Conservation (phyloP, 2,797 vertebrate species). For the Paedocypris micromegethes region DNA sequence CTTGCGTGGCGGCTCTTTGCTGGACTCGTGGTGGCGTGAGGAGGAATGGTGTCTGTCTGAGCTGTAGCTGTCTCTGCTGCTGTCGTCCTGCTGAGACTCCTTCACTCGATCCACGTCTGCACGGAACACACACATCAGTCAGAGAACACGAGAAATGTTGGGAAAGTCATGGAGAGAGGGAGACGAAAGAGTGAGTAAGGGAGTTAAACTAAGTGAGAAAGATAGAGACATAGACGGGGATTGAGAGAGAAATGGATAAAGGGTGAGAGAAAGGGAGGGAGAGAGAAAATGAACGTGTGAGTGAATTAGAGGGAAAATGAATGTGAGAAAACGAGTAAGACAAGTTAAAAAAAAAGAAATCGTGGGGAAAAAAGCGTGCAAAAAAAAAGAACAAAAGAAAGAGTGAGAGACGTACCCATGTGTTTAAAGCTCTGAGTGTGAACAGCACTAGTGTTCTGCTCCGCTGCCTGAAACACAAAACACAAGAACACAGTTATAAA, state of each 20-base stretch:
- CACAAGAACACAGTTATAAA: not conserved
- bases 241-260: no score
- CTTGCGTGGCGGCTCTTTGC: conserved; percentile 77
- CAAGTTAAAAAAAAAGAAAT: no score
- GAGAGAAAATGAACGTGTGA: no score
- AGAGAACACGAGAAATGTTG: not conserved
- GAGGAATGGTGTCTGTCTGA: conserved; percentile 83
- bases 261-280: no score
- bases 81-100: conserved; percentile 91
- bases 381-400: not conserved
- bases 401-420: conserved; percentile 72
- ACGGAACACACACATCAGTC: not conserved
- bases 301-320: no score
- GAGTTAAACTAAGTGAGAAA: no score
- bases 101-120: conserved; percentile 87
- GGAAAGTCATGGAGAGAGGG: no score
- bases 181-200: no score
- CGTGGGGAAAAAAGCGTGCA: not conserved
- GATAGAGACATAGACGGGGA: no score
- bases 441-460: conserved; percentile 80
- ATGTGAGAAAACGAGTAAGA: no score
- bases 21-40: conserved; percentile 79
- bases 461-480: conserved; percentile 70
- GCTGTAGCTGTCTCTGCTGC: conserved; percentile 94
- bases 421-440: conserved; percentile 81